Evolutionary conservation across 2,888 invertebrate species (phyloP), one percentile per base, ranked within the genome.

Genomic region (Stictocephala bisonia): DNA sequence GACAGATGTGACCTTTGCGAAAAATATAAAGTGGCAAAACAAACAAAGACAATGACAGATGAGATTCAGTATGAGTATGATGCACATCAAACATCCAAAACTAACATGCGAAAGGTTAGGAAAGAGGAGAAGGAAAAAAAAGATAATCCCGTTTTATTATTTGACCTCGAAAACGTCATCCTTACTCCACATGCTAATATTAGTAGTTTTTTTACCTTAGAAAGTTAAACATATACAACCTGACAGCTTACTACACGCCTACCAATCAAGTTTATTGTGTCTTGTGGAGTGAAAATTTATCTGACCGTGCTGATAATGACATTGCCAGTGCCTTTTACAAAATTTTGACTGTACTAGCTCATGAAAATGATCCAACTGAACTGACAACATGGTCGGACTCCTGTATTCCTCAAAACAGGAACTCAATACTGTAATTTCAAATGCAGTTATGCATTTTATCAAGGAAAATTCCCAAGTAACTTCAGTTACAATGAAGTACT

Each of bases 151-250:
- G 51, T 51, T 20, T 40, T 60, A 20, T 26, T 60, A 1, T 73
- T 73, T 69, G 69, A 73, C 22, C n/a, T 73, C 9, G n/a, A 73
- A 48, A 73, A 73, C 35, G 68, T 69, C 2, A 69, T 73, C 11
- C 9, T 50, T n/a, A 50, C 24, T 2, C 73, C 73, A 3, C 31
- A 50, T 22, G 58, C 72, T 26, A 22, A 72, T 29, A 56, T 72
- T 24, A 72, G 67, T 7, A 44, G 20, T 11, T 31, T 73, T 4
- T 69, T 58, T 68, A 69, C 22, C 9, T 15, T 11, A 73, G 67
- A 44, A 72, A 73, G 26, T 48, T 73, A 11, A 73, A 41, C 26
- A 41, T 56, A 1, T 72, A 72, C 56, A 72, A 60, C 31, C 13
- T 31, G 18, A 72, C 72, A 18, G 72, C 72, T 4, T 60, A 72